These are phyloP conservation scores for Leptodactylus fuscus DNA, from an alignment of 2,113 vertebrate species.

Conservation along the genomic window DNA sequence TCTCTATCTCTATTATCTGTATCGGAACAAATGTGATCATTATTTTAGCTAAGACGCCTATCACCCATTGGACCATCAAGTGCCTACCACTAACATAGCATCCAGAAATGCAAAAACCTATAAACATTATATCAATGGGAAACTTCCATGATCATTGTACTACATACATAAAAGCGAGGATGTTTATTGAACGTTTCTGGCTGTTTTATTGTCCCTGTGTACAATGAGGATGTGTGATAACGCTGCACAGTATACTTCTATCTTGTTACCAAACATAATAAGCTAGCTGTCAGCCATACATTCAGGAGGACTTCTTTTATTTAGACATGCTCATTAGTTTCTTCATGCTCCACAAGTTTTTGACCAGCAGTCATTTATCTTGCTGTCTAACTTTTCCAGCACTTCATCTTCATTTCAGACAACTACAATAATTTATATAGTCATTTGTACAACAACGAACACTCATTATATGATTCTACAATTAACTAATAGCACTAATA, in stretches of 20 bases:
- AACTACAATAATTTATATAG: not conserved
- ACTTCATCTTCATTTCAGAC: not conserved
- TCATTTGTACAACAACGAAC: not conserved
- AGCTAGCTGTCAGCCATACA: slow-evolving; percentile 33
- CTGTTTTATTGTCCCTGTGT: not conserved
- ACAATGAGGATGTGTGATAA: not conserved
- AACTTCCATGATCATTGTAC: not conserved
- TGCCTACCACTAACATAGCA: too few species aligned
- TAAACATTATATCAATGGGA: too few species aligned
- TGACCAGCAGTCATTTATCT: not conserved
- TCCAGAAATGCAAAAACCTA: too few species aligned
- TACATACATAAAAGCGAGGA: not conserved
- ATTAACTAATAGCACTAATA: not conserved
- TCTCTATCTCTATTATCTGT: too few species aligned
- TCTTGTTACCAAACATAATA: not conserved
- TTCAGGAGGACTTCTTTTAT: slow-evolving; percentile 25
- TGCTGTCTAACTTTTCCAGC: not conserved
- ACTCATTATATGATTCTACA: not conserved
- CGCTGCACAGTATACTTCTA: not conserved
- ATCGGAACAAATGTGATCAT: too few species aligned
- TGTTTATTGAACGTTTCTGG: not conserved
- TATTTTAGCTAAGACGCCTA: too few species aligned
- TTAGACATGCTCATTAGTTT: slow-evolving; percentile 12
- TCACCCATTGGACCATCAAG: too few species aligned
- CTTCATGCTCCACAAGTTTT: not conserved